A percentile compares a stretch with the other conserved stretches of the same genome.
Evolutionary conservation across 30 jellyfish, hydroid and myxozoan species (phyloP).

Genomic region (Nemopilema nomurai): DNA sequence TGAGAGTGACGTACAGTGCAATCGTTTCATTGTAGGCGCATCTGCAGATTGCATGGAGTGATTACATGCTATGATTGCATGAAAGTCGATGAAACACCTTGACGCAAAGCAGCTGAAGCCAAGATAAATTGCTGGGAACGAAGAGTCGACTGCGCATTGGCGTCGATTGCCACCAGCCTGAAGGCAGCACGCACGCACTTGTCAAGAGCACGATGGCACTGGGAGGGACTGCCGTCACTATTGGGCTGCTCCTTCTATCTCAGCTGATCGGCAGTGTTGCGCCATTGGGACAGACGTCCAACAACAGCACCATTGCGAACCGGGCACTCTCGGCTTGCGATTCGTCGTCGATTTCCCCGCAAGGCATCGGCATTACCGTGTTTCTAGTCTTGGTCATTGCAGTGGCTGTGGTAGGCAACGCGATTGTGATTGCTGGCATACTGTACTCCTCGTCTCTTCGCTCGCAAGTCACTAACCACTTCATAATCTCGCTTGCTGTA

Average conservation of each 20-base stretch:
- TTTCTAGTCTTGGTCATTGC: constrained; percentile 36
- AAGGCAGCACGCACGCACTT: neutral
- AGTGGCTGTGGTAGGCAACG: constrained; percentile 73
- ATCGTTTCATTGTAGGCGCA: neutral
- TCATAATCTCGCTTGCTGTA: constrained; percentile 72
- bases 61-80: neutral
- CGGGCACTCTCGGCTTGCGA: neutral
- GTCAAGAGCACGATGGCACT: neutral
- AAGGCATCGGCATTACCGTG: constrained; percentile 35
- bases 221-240: neutral
- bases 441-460: constrained; percentile 47
- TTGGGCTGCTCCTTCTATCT: neutral
- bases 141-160: neutral
- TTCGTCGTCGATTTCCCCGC: neutral
- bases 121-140: neutral
- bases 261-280: neutral
- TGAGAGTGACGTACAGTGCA: neutral
- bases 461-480: constrained; percentile 42
- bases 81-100: neutral
- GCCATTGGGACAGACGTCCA: neutral
- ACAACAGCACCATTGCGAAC: neutral
- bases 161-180: neutral
- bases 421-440: constrained; percentile 61
- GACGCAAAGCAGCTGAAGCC: neutral
- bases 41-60: neutral